Conservation (phyloP, 2,113 vertebrate genomes). For the Dendrocopos noguchii region DNA sequence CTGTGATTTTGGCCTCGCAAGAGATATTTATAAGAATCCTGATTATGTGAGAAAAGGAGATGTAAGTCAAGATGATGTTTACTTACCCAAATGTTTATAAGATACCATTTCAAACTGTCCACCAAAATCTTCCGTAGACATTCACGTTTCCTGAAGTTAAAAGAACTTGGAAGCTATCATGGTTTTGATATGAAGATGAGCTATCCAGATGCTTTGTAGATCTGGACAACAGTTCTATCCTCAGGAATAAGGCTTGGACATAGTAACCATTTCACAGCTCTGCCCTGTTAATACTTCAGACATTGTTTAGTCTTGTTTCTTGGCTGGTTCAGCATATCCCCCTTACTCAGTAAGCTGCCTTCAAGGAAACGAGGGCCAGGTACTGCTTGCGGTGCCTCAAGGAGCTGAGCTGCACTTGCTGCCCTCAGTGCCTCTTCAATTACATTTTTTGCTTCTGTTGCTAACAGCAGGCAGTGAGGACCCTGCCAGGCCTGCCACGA, state of each 20-base stretch:
- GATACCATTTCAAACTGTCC: background rate
- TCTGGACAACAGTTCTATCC: background rate
- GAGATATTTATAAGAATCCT: slow-evolving; percentile 95
- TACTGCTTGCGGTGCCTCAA: rapidly evolving
- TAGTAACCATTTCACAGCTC: background rate
- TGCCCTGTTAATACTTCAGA: background rate
- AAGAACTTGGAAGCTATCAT: background rate
- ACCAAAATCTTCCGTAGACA: background rate
- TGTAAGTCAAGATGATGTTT: slow-evolving; percentile 79
- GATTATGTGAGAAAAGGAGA: slow-evolving; percentile 96
- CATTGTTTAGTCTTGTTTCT: background rate
- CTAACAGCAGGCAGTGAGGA: background rate
- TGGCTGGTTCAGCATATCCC: background rate
- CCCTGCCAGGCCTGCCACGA: background rate
- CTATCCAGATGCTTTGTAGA: background rate
- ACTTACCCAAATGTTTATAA: slow-evolving; percentile 21
- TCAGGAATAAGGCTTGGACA: background rate
- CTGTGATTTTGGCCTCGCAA: slow-evolving; percentile 94
- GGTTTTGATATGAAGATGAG: slow-evolving; percentile 1
- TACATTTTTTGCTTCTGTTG: background rate
- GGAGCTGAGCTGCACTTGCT: background rate
- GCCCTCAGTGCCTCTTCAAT: rapidly evolving
- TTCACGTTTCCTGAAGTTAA: background rate
- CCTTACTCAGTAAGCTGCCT: background rate
- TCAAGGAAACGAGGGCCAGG: background rate